Percentiles rank a stretch among this genome's conserved stretches.
phyloP scores from a whole-genome alignment of 2,797 vertebrate genomes.

The Sebastes nivosus region DNA sequence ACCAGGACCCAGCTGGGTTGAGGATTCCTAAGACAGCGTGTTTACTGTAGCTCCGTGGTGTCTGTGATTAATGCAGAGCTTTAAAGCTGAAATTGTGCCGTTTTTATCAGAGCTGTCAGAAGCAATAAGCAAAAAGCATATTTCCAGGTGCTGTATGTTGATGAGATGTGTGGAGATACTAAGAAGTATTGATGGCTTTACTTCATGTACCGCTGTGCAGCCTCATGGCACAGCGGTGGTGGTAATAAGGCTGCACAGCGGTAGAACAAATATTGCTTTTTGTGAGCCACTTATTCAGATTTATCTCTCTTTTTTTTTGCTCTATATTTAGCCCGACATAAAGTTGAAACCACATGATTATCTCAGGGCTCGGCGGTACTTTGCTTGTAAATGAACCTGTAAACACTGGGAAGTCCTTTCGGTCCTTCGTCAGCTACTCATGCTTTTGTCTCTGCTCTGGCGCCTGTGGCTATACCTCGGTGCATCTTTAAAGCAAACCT shows the following conservation, averaged over 20 bases:
- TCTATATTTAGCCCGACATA: constrained; percentile 12
- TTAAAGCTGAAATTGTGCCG: constrained; percentile 7
- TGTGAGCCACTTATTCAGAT: constrained; percentile 2
- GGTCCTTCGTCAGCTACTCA: neutral
- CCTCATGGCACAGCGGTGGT: neutral
- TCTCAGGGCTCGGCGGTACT: neutral
- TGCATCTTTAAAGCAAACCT: neutral
- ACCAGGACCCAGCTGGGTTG: constrained; percentile 39
- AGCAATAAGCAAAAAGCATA: neutral
- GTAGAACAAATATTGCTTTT: neutral
- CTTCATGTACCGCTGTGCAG: constrained; percentile 8
- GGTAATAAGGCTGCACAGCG: constrained; percentile 8
- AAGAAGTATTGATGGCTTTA: constrained; percentile 7
- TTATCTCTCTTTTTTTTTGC: neutral
- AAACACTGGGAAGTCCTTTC: neutral
- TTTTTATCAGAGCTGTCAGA: constrained; percentile 4
- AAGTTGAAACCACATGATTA: neutral
- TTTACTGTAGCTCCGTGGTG: constrained; percentile 34
- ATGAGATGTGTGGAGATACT: neutral
- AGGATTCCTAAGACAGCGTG: constrained; percentile 44
- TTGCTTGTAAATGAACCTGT: neutral
- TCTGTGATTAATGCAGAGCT: constrained; percentile 39
- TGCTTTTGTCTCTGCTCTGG: neutral
- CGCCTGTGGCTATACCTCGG: neutral
- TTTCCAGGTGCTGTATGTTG: constrained; percentile 20